Base-by-base conservation (phyloP, 2,888 invertebrate genomes). In the Tenthredo scrophulariae region DNA sequence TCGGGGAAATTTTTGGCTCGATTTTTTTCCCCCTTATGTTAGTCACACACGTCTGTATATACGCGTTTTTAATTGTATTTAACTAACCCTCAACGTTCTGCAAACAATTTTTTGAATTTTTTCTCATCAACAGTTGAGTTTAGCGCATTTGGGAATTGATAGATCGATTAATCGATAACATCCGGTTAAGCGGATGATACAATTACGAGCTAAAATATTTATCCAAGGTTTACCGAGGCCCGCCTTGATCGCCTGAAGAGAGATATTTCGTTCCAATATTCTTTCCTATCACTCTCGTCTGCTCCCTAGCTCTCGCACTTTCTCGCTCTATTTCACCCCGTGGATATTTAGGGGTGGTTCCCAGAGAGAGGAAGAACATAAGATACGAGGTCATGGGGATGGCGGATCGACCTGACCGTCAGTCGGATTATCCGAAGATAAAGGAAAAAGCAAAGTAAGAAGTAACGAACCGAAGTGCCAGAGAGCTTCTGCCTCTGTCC, bases 171-270 rank as follows among this genome's bases (percentile, higher is more conserved):
- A 80, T 58, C 77, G 80, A 40, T 37, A 40, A 22, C 62, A 62
- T 62, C 33, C 62, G 40, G 80, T 80, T 50, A 22, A 80, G 80
- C 80, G 62, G 37, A 80, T 62, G 58, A 80, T 62, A 29, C 80
- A 80, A 80, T 80, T 80, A 80, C 80, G 80, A 62, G 33, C 37
- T 80, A 80, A 80, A 80, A 80, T 80, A 80, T 80, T 80, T 80
- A 80, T 58, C 80, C 80, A 62, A 62, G 58, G 80, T 37, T 80
- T 80, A 80, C 9, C 40, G 80, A 10, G n/a, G 29, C 15, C 62
- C n/a, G 62, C 58, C 40, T 58, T 80, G 33, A 62, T 80, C 80
- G 37, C 80, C 80, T 29, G 62, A 80, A 80, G 80, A 40, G 80
- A 80, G 80, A 80, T 40, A 62, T 62, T 80, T 62, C 58, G 40